Percentiles rank a stretch among this genome's conserved stretches.
Conservation (phyloP, 2,888 invertebrate genomes). For the Sphaerophoria taeniata region DNA sequence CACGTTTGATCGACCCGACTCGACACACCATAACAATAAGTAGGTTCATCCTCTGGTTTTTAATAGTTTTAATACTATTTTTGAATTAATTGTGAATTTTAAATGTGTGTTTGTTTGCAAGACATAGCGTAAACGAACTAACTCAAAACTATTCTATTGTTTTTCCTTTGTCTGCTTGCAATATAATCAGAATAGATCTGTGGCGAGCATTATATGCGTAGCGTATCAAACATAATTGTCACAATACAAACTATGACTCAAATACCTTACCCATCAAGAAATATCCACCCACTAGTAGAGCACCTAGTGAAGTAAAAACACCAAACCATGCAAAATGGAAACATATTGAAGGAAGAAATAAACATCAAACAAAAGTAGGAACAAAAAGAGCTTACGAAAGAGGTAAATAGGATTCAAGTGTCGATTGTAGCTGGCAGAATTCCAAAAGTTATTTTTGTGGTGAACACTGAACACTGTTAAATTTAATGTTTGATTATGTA, state of each 20-base stretch:
- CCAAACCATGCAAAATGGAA: slow-evolving; percentile 48
- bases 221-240: not conserved
- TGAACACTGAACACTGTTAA: slow-evolving; percentile 48
- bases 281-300: not conserved
- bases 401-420: slow-evolving; percentile 51
- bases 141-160: no score
- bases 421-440: slow-evolving; percentile 54
- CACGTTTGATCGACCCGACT: no score
- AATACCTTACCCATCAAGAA: slow-evolving; percentile 2
- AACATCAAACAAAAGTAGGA: slow-evolving; percentile 42
- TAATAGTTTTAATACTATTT: no score
- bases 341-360: slow-evolving; percentile 44
- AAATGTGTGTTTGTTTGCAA: no score
- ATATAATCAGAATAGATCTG: no score
- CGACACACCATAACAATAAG: no score
- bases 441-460: slow-evolving; percentile 64
- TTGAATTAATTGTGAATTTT: no score
- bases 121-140: no score
- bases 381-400: slow-evolving; percentile 15
- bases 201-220: no score
- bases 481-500: slow-evolving; percentile 50
- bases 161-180: no score
- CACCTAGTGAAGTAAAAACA: slow-evolving; percentile 29
- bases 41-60: no score
- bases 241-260: not conserved